These are phyloP conservation scores for Chelmon rostratus DNA, from an alignment of 2,797 vertebrate genomes.

Conservation along the genomic window DNA sequence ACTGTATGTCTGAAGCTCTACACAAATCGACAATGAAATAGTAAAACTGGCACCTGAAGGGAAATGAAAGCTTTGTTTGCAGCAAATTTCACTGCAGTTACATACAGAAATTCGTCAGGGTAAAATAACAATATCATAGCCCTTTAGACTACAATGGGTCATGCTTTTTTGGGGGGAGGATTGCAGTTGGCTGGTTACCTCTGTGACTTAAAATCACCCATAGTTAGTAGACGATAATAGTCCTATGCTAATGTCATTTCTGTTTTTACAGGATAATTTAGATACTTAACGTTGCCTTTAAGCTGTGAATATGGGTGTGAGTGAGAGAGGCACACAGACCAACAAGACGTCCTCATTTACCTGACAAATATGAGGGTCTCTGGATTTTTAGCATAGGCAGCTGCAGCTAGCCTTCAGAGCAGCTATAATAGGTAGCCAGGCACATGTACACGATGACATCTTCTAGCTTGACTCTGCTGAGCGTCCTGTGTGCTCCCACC, in stretches of 20 bases:
- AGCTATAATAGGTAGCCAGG: not conserved
- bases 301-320: not conserved
- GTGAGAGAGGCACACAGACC: not conserved
- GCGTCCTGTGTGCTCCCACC: not conserved
- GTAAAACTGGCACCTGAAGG: not conserved
- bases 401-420: not conserved
- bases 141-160: too few relatives aligned
- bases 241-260: not conserved
- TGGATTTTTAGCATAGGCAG: slow-evolving; percentile 1
- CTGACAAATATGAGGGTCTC: not conserved
- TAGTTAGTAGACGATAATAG: too few relatives aligned
- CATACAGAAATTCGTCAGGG: not conserved
- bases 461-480: not conserved
- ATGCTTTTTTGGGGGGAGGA: not conserved
- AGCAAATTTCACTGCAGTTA: not conserved
- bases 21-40: not conserved
- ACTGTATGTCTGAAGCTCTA: not conserved
- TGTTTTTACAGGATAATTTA: slow-evolving; percentile 1
- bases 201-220: not conserved
- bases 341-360: not conserved
- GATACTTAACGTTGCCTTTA: slow-evolving; percentile 4
- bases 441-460: not conserved
- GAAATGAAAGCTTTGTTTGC: not conserved
- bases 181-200: not conserved
- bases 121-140: not conserved